Percentiles rank a stretch among this genome's conserved stretches.
These are phyloP conservation scores for Urechis unicinctus DNA, from an alignment of 2,888 invertebrate genomes.

Conservation along the genomic window DNA sequence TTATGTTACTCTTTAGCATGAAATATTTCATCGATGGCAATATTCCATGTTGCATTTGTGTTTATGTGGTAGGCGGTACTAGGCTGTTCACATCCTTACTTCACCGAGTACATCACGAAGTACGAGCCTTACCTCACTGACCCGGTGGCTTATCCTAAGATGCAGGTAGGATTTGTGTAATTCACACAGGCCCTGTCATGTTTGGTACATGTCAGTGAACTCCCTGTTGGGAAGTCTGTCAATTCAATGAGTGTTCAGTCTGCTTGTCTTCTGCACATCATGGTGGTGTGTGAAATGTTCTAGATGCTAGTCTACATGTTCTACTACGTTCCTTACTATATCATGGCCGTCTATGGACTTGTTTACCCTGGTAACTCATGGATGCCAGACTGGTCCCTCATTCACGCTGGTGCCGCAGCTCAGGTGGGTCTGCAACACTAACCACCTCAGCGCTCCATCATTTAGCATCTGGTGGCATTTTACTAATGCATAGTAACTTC, in stretches of 20 bases:
- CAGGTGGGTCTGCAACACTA: slow-evolving; percentile 32
- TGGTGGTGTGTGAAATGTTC: slow-evolving; percentile 15
- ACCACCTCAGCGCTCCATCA: too few relatives aligned
- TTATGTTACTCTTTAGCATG: too few relatives aligned
- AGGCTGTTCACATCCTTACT: too few relatives aligned
- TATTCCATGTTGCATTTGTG: too few relatives aligned
- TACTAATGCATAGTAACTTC: too few relatives aligned
- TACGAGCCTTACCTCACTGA: slow-evolving; percentile 41
- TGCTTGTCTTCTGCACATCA: background rate
- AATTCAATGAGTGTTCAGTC: background rate
- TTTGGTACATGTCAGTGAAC: background rate
- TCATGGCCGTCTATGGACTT: slow-evolving; percentile 29
- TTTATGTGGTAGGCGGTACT: too few relatives aligned
- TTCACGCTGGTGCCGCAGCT: slow-evolving; percentile 40
- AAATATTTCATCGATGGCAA: too few relatives aligned
- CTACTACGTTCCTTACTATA: slow-evolving; percentile 39
- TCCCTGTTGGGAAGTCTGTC: too few relatives aligned
- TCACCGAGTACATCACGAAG: slow-evolving; percentile 29
- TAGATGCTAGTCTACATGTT: slow-evolving; percentile 42
- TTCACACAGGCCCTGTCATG: background rate
- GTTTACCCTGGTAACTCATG: slow-evolving; percentile 28
- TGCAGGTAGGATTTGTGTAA: slow-evolving; percentile 32
- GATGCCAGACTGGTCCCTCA: slow-evolving; percentile 36
- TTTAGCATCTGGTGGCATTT: too few relatives aligned
- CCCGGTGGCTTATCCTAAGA: slow-evolving; percentile 33